These are phyloP conservation scores for Heterodera carotae DNA, from an alignment of 1,140 invertebrate genomes.

Conservation along the genomic window DNA sequence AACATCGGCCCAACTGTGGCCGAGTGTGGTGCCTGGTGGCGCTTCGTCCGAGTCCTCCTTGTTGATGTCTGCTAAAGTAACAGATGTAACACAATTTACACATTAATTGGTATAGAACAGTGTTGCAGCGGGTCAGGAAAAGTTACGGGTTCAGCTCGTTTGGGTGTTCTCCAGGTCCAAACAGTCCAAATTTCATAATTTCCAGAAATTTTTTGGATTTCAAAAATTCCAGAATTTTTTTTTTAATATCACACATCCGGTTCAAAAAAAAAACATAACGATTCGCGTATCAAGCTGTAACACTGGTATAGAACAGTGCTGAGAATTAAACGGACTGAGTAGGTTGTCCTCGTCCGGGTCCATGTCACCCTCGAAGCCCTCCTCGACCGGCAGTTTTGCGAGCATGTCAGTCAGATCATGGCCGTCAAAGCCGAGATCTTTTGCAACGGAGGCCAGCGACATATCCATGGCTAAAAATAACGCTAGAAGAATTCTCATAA, in stretches of 20 bases:
- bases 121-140: too few relatives aligned
- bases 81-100: too few relatives aligned
- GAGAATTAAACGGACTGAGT: constrained; percentile 22
- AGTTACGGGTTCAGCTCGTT: too few relatives aligned
- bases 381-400: constrained; percentile 39
- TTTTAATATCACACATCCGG: too few relatives aligned
- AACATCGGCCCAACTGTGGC: constrained; percentile 48
- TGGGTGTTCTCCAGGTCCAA: too few relatives aligned
- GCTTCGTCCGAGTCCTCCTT: constrained; percentile 40
- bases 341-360: constrained; percentile 40
- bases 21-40: constrained; percentile 25
- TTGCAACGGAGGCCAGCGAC: constrained; percentile 45
- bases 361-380: constrained; percentile 38
- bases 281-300: too few relatives aligned
- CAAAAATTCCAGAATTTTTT: too few relatives aligned
- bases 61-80: constrained; percentile 33
- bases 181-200: too few relatives aligned
- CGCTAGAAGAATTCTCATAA: not conserved
- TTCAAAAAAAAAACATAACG: too few relatives aligned
- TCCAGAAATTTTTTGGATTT: too few relatives aligned
- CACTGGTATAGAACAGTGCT: not conserved
- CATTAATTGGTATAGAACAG: too few relatives aligned
- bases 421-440: constrained; percentile 45
- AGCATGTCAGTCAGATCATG: constrained; percentile 46
- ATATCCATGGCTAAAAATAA: constrained; percentile 28